A percentile compares a stretch with the other conserved stretches of the same genome.
Evolutionary conservation across 2,888 invertebrate species (phyloP).

Genomic region (Aphidius colemani): DNA sequence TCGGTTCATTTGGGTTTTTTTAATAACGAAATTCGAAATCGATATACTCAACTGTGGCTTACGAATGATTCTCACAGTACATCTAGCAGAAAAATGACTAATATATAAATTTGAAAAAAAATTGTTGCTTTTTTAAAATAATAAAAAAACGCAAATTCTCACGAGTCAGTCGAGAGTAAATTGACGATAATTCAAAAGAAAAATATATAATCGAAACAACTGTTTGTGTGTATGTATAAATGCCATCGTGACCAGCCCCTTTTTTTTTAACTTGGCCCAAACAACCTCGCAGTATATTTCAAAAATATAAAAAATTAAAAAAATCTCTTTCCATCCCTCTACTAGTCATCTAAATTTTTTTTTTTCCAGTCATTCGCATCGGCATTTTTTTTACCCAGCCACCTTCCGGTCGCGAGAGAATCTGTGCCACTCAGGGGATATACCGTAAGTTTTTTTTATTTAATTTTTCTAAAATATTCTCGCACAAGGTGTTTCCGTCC

Average conservation of each 20-base stretch:
- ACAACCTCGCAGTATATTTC: slow-evolving; percentile 53
- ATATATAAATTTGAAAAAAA: slow-evolving; percentile 18
- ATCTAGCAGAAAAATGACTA: background rate
- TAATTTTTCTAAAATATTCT: slow-evolving; percentile 22
- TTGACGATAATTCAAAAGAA: slow-evolving; percentile 28
- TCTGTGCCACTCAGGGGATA: slow-evolving; percentile 54
- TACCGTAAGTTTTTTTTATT: slow-evolving; percentile 50
- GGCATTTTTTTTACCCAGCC: slow-evolving; percentile 40
- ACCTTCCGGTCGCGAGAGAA: slow-evolving; percentile 46
- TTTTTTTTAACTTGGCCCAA: slow-evolving; percentile 23
- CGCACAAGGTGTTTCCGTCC: slow-evolving; percentile 55
- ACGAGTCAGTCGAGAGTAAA: slow-evolving; percentile 37
- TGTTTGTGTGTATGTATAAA: no score
- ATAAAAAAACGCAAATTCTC: slow-evolving; percentile 42
- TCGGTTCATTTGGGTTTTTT: slow-evolving; percentile 12
- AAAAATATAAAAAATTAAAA: no score
- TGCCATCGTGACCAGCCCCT: slow-evolving; percentile 5
- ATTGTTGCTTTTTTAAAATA: slow-evolving; percentile 15
- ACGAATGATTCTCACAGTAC: slow-evolving; percentile 27
- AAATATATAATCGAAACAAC: slow-evolving; percentile 12
- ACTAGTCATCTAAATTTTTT: slow-evolving; percentile 41
- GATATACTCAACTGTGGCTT: slow-evolving; percentile 12
- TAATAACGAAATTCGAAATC: background rate
- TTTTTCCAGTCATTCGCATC: slow-evolving; percentile 26
- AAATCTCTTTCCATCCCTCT: no score